Base-by-base conservation (phyloP, 2,888 invertebrate species). In the Macaria liturata region DNA sequence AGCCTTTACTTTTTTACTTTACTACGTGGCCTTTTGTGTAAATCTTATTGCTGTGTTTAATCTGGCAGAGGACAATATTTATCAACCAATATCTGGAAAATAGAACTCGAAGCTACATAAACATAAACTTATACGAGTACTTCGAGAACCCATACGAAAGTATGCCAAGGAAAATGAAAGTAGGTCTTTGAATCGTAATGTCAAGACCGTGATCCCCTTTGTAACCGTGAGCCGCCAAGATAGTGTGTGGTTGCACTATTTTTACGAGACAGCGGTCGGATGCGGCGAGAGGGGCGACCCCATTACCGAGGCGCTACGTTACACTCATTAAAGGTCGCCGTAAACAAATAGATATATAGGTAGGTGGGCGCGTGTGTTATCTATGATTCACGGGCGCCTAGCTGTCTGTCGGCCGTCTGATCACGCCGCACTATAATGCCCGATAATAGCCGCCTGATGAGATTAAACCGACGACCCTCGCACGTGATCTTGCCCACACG, bases 361-460 rank as follows among this genome's bases (percentile, higher is more conserved):
- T 87, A 84, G 84, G 83, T 78, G 82, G 80, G 80, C 76, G 75
- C 70, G 77, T 74, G 34, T 82, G 84, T 88, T 88, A 86, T 86
- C 87, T 86, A 84, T 90, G 88, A 90, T 86, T 88, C 90, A 91
- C 83, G 74, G 91, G 87, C 91, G 91, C 88, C 91, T 77, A 79
- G 85, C 87, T 67, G 91, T 91, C 91, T 91, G 84, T 80, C 75
- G 71, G 65, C 72, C 72, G 89, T 89, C 88, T 89, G 86, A 88
- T 89, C 83, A 81, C 72, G 69, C 81, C 81, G 81, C 80, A 82
- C 78, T 80, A 81, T 84, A 85, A 86, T 82, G 75, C 76, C 74
- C 81, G 86, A 88, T 89, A 87, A 87, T 87, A 81, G 80, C 78
- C 78, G 76, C 70, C 77, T 80, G 81, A 83, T 82, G 84, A 83